Base-by-base conservation (phyloP, 2,888 invertebrate genomes). In the Sesia bembeciformis region DNA sequence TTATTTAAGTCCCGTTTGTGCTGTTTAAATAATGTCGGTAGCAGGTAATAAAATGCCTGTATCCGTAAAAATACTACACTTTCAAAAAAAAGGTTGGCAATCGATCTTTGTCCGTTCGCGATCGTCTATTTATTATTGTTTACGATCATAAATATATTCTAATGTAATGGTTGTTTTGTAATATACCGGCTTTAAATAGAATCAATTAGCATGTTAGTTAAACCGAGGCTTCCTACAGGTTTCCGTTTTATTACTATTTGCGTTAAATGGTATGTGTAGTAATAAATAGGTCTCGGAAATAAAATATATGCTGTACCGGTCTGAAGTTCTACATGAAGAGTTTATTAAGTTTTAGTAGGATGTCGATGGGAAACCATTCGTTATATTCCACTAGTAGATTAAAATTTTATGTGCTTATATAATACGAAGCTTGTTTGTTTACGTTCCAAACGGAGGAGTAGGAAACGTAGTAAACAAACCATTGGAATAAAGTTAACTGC, bases 281-380 rank as follows among this genome's bases (percentile, higher is more conserved):
- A 40, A n/a, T 77, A 74, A 78, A 81, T 76, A n/a, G 74, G 73
- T 70, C 61, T 66, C 69, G 74, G 70, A 72, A 74, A 79, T 78
- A 74, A 76, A 78, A 74, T 64, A 64, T 68, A 66, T 65, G 62
- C 58, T 60, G 60, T 64, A 66, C 68, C 68, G 67, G 67, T 70
- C 67, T 67, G 67, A 68, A 61, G 69, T 68, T 62, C 53, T 58
- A 63, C 57, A 54, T 59, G 59, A 56, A 60, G 59, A 55, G 62
- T 57, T 62, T 58, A 59, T 55, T 62, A 46, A 46, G 8, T 46
- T 46, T 8, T 8, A 46, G 5, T 4, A 46, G 8, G 8, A 46
- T 8, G 23, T 7, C 3, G 8, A 23, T 23, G 23, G 23, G 23
- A 23, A 23, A 23, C 23, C 23, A 23, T 23, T 23, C 23, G 23